Evolutionary conservation across 2,888 invertebrate genomes (phyloP), one percentile per base, ranked within the genome.

Genomic region (Penaeus monodon): DNA sequence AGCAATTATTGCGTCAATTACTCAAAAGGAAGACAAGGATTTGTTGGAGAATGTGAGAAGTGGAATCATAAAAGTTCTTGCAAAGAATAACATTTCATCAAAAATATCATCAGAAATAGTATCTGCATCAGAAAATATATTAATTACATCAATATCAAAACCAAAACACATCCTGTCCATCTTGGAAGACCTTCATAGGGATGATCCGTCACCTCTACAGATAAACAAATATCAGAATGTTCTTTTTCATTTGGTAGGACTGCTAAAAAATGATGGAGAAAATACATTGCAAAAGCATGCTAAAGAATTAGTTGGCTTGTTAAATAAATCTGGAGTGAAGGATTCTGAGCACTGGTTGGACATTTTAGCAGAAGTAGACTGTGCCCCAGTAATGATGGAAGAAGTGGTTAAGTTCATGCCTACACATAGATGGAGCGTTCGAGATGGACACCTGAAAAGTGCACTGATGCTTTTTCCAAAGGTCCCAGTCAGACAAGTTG

Each of bases 311-410:
- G 57, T 77, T 49, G 27, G 4, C 29, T 57, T 77, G n/a, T 77
- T 38, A 77, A 27, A 27, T 1, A 77, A 57, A n/a, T 38, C 38
- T 27, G 77, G 77, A 77, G n/a, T 49, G 27, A 77, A 27, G 20
- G 20, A 77, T 20, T 63, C 57, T 27, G 76, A 76, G 76, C 76
- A 77, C 0, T 77, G 49, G 77, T n/a, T 77, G n/a, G 27, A 77
- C 27, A 20, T 77, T n/a, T n/a, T 77, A n/a, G n/a, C 77, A 2
- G 77, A 77, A 49, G 20, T 49, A 77, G 77, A 77, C n/a, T 77
- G 77, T 57, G 44, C 22, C n/a, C 76, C 76, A 17, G n/a, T n/a
- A 22, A 17, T 76, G 24, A 49, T 49, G 12, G n/a, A 76, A 76
- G 44, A 76, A 20, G 44, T 76, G 7, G 27, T n/a, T 44, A 44